Evolutionary conservation across 2,888 invertebrate species (phyloP).

Genomic region (Osmoderma eremita): DNA sequence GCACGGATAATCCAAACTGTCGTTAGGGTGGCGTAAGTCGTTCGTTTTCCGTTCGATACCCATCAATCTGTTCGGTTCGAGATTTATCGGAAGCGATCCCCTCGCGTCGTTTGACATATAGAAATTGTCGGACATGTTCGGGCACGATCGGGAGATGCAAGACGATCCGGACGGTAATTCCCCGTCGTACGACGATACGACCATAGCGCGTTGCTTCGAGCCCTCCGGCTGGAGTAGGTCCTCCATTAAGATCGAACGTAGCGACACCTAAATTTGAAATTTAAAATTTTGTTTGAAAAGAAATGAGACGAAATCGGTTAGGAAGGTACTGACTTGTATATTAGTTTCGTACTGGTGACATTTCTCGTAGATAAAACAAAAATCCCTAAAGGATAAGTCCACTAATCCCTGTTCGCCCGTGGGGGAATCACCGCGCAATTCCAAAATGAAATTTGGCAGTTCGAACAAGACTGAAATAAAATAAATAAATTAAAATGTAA

Average conservation of each 20-base stretch:
- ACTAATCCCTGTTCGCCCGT: constrained; percentile 82
- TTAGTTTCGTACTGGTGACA: constrained; percentile 75
- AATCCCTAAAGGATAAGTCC: constrained; percentile 85
- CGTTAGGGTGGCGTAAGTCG: constrained; percentile 10
- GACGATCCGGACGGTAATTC: constrained; percentile 60
- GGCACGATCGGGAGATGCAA: constrained; percentile 83
- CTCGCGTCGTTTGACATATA: constrained; percentile 53
- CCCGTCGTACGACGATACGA: constrained; percentile 74
- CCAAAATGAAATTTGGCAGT: constrained; percentile 78
- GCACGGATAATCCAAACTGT: constrained; percentile 62
- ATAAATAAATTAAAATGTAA: constrained; percentile 2
- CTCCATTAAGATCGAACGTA: constrained; percentile 90
- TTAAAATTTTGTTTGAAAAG: background rate
- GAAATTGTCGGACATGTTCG: constrained; percentile 69
- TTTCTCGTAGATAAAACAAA: constrained; percentile 79
- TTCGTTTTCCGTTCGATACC: constrained; percentile 45
- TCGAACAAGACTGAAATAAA: constrained; percentile 73
- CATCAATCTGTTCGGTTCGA: constrained; percentile 67
- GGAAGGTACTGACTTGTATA: constrained; percentile 67
- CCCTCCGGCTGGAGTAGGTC: constrained; percentile 83
- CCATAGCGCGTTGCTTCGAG: constrained; percentile 85
- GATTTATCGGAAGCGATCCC: constrained; percentile 71
- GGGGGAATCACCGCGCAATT: constrained; percentile 77
- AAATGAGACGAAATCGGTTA: background rate
- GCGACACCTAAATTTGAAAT: constrained; percentile 69